Evolutionary conservation across 2,888 invertebrate genomes (phyloP).

Genomic region (Gymnosoma rotundatum): DNA sequence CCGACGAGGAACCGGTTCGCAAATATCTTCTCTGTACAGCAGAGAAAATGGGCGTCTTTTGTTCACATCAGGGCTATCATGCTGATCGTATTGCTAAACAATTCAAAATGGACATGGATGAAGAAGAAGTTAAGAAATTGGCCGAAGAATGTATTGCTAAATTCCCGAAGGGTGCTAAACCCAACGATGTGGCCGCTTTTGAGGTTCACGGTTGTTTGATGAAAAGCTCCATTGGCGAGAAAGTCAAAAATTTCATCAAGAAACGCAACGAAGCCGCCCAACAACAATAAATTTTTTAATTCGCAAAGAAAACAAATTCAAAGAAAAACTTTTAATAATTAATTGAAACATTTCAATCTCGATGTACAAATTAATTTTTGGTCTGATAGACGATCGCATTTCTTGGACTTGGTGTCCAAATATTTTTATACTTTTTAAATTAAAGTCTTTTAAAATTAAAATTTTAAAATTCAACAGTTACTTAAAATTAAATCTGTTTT

Average conservation of each 20-base stretch:
- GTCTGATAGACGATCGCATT: no score
- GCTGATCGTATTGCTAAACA: slow-evolving; percentile 79
- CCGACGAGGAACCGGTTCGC: slow-evolving; percentile 77
- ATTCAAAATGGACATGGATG: slow-evolving; percentile 78
- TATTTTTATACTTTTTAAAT: no score
- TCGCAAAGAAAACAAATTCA: not conserved
- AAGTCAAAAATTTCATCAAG: slow-evolving; percentile 75
- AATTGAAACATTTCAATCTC: no score
- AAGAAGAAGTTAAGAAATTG: slow-evolving; percentile 77
- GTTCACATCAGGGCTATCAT: slow-evolving; percentile 77
- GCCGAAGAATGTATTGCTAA: slow-evolving; percentile 78
- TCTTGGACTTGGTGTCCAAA: no score
- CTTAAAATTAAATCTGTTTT: no score
- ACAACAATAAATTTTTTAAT: slow-evolving; percentile 9
- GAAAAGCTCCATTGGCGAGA: slow-evolving; percentile 78
- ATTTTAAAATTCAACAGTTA: no score
- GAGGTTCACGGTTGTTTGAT: slow-evolving; percentile 80
- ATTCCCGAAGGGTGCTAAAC: slow-evolving; percentile 75
- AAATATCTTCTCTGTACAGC: slow-evolving; percentile 77
- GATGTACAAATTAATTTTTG: no score
- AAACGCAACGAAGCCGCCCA: slow-evolving; percentile 73
- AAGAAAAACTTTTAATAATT: no score
- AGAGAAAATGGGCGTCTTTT: slow-evolving; percentile 77
- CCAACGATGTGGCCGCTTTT: slow-evolving; percentile 79
- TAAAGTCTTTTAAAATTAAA: no score